phyloP scores from a whole-genome alignment of 2,888 invertebrate species.

The Rhamnusium bicolor region DNA sequence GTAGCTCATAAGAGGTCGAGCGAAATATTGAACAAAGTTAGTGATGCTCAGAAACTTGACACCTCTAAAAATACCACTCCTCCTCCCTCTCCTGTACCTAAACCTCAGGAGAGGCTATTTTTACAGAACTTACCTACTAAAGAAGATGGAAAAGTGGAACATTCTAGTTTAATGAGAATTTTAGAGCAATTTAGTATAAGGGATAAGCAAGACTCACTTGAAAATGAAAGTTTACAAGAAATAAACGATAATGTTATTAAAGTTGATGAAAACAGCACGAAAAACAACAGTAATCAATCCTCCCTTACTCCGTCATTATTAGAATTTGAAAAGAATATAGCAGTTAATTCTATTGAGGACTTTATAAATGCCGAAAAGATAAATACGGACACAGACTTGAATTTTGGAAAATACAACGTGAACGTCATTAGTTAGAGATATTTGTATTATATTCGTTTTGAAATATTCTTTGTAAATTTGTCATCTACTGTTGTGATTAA shows the following conservation, averaged over 20 bases:
- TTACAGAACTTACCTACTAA: slow-evolving; percentile 49
- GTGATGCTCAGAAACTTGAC: slow-evolving; percentile 8
- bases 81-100: slow-evolving; percentile 60
- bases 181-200: slow-evolving; percentile 66
- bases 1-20: slow-evolving; percentile 41
- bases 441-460: not conserved
- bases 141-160: slow-evolving; percentile 62
- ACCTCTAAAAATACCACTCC: slow-evolving; percentile 55
- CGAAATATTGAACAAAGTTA: slow-evolving; percentile 7
- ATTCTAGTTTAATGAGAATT: slow-evolving; percentile 68
- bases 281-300: slow-evolving; percentile 44
- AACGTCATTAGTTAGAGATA: not conserved
- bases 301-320: slow-evolving; percentile 54
- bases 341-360: slow-evolving; percentile 52
- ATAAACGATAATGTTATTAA: slow-evolving; percentile 30
- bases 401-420: slow-evolving; percentile 19
- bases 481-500: slow-evolving; percentile 11
- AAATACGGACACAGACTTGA: slow-evolving; percentile 47
- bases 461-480: slow-evolving; percentile 11
- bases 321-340: slow-evolving; percentile 57
- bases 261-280: slow-evolving; percentile 35
- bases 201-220: slow-evolving; percentile 49
- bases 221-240: slow-evolving; percentile 23
- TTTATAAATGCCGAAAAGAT: slow-evolving; percentile 59
- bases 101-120: slow-evolving; percentile 28